Evolutionary conservation across 1,140 invertebrate genomes (phyloP).

Genomic region (Portunus trituberculatus): DNA sequence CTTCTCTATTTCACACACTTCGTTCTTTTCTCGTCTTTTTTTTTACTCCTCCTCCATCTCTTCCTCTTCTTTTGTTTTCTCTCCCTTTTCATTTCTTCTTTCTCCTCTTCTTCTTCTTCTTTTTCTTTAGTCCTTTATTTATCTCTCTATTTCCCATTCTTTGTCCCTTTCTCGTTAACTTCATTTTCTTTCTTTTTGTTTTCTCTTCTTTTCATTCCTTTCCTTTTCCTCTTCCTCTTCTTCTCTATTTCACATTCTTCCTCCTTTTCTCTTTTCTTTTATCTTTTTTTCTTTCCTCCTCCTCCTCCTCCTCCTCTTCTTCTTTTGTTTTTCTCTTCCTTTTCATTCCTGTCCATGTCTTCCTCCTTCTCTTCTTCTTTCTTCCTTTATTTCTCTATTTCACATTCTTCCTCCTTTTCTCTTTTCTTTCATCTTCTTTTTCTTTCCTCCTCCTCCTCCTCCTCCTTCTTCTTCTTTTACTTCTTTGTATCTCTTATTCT

Average conservation of each 20-base stretch:
- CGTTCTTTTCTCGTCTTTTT: not conserved
- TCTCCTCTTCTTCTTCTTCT: not conserved
- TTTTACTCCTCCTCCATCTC: not conserved
- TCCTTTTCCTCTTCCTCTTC: not conserved
- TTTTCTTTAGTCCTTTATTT: too few species aligned
- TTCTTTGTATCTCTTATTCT: not conserved
- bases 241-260: not conserved
- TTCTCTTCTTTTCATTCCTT: not conserved
- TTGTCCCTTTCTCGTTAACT: too few species aligned
- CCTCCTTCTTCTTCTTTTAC: not conserved
- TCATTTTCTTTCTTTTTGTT: not conserved
- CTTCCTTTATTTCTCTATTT: not conserved
- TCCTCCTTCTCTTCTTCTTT: not conserved
- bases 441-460: not conserved
- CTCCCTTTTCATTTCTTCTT: not conserved
- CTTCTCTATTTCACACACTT: not conserved
- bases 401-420: not conserved
- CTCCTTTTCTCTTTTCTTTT: too few species aligned
- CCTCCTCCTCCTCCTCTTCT: not conserved
- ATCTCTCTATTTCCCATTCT: too few species aligned
- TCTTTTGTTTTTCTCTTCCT: too few species aligned
- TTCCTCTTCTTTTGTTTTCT: not conserved
- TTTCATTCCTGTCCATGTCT: not conserved
- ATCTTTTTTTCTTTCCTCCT: not conserved
- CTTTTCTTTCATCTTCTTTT: not conserved